phyloP scores from a whole-genome alignment of 2,113 vertebrate genomes.

The Odontesthes bonariensis region DNA sequence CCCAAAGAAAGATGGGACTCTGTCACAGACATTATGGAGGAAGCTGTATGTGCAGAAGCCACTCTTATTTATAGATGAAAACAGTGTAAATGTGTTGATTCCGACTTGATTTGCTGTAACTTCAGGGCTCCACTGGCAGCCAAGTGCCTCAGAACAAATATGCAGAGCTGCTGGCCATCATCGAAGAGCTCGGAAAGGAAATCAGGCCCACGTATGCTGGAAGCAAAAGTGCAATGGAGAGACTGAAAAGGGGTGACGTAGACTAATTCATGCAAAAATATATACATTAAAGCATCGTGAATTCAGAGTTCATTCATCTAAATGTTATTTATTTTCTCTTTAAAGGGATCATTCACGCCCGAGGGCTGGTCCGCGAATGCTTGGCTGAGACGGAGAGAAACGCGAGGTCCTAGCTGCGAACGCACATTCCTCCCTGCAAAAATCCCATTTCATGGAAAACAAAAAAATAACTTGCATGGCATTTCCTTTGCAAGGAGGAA shows the following conservation, averaged over 20 bases:
- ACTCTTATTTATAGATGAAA: too few species aligned
- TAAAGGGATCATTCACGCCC: slow-evolving; percentile 95
- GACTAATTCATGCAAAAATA: too few species aligned
- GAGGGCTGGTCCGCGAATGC: slow-evolving; percentile 96
- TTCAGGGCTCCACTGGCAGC: slow-evolving; percentile 89
- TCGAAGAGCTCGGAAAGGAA: slow-evolving; percentile 98
- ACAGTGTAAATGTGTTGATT: neutral
- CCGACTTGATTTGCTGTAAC: slow-evolving; percentile 6
- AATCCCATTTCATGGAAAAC: slow-evolving; percentile 47
- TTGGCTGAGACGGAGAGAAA: slow-evolving; percentile 97
- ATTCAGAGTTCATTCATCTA: neutral
- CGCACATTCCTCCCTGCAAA: slow-evolving; percentile 49
- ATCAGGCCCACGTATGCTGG: slow-evolving; percentile 97
- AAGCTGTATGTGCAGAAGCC: too few species aligned
- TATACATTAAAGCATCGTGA: neutral
- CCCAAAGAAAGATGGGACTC: too few species aligned
- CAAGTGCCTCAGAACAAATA: slow-evolving; percentile 99
- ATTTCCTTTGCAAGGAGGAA: slow-evolving; percentile 64
- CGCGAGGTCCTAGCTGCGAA: slow-evolving; percentile 89
- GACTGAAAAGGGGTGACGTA: slow-evolving; percentile 92
- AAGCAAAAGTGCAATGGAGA: slow-evolving; percentile 98
- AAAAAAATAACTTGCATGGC: slow-evolving; percentile 68
- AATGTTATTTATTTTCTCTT: slow-evolving; percentile 10
- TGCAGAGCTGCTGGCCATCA: slow-evolving; percentile 96
- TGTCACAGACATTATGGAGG: too few species aligned